Evolutionary conservation across 2,797 vertebrate genomes (phyloP).

Genomic region (Decapterus maruadsi): DNA sequence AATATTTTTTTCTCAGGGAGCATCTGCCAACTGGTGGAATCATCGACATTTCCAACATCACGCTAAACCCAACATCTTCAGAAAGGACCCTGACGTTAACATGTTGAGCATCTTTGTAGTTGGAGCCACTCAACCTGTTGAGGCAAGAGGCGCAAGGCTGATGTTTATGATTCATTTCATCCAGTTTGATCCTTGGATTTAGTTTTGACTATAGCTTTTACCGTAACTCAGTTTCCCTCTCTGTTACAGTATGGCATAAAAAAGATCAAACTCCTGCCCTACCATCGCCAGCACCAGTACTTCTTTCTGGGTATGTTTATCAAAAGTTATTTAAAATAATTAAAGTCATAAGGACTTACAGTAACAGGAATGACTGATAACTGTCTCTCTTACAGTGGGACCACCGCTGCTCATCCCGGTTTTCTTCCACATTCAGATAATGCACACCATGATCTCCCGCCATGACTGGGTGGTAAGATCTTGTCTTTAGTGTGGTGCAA

Average conservation of each 20-base stretch:
- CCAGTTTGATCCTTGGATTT: accelerated
- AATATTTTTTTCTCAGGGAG: slow-evolving; percentile 84
- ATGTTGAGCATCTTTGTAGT: slow-evolving; percentile 93
- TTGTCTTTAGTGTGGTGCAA: background rate
- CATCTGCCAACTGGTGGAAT: slow-evolving; percentile 98
- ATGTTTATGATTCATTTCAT: slow-evolving; percentile 7
- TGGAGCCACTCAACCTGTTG: slow-evolving; percentile 91
- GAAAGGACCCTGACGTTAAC: slow-evolving; percentile 96
- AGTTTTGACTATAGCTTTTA: background rate
- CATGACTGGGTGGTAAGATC: slow-evolving; percentile 96
- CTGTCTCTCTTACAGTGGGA: slow-evolving; percentile 87
- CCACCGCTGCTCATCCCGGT: slow-evolving; percentile 95
- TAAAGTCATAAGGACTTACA: slow-evolving; percentile 1
- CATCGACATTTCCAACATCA: slow-evolving; percentile 98
- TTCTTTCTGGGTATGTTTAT: slow-evolving; percentile 93
- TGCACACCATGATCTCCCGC: slow-evolving; percentile 89
- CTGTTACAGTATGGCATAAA: slow-evolving; percentile 92
- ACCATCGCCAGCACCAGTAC: slow-evolving; percentile 94
- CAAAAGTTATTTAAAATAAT: background rate
- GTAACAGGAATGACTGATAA: background rate
- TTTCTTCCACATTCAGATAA: slow-evolving; percentile 94
- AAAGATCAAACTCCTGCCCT: slow-evolving; percentile 94
- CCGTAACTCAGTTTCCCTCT: slow-evolving; percentile 19
- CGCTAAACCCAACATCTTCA: slow-evolving; percentile 94
- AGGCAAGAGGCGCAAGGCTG: slow-evolving; percentile 80